phyloP scores from a whole-genome alignment of 2,797 vertebrate species.

The Hephaestus fuliginosus region DNA sequence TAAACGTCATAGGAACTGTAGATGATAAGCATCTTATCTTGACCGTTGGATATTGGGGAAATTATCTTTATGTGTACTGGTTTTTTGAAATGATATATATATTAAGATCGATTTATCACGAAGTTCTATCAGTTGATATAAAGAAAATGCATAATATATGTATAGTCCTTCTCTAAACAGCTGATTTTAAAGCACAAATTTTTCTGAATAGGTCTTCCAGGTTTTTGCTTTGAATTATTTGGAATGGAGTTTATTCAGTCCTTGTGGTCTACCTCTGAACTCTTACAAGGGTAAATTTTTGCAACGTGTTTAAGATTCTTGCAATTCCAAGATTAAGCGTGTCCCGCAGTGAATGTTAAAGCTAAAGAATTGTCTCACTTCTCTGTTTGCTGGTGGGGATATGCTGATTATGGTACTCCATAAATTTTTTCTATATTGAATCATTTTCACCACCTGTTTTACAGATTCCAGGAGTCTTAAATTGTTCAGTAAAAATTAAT shows the following conservation, averaged over 20 bases:
- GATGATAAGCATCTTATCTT: constrained; percentile 13
- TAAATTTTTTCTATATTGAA: constrained; percentile 70
- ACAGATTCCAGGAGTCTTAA: constrained; percentile 72
- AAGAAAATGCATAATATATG: constrained; percentile 11
- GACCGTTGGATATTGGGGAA: constrained; percentile 7
- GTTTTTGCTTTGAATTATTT: constrained; percentile 37
- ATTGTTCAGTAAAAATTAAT: constrained; percentile 62
- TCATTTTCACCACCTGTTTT: constrained; percentile 59
- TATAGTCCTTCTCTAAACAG: constrained; percentile 8
- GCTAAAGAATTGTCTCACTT: constrained; percentile 21
- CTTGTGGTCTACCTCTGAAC: constrained; percentile 69
- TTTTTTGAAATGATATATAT: constrained; percentile 28
- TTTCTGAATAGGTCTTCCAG: constrained; percentile 63
- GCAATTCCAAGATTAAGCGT: constrained; percentile 22
- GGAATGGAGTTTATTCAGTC: constrained; percentile 30
- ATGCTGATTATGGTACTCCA: constrained; percentile 49
- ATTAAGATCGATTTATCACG: constrained; percentile 29
- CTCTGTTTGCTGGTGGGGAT: constrained; percentile 53
- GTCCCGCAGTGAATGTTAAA: constrained; percentile 36
- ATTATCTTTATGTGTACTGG: constrained; percentile 19
- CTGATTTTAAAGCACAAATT: constrained; percentile 40
- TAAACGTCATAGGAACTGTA: constrained; percentile 18
- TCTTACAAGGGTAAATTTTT: constrained; percentile 29
- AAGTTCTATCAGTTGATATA: constrained; percentile 32
- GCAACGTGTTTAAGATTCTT: constrained; percentile 21